A percentile compares a stretch with the other conserved stretches of the same genome.
Conservation (phyloP, 2,113 vertebrate species). For the Albula glossodonta region DNA sequence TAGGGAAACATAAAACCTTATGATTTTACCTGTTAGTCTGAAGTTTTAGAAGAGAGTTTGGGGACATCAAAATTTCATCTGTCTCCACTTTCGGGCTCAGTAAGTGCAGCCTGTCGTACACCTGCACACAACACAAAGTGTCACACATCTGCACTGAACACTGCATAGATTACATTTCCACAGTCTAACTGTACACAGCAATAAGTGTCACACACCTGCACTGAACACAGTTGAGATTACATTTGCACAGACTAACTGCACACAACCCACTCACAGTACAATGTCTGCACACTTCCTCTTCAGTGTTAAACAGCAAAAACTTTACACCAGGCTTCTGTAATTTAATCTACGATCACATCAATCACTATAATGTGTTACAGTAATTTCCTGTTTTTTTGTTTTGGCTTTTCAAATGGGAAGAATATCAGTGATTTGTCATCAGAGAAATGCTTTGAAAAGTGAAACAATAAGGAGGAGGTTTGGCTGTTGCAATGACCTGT, state of each 20-base stretch:
- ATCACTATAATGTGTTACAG: too few relatives aligned
- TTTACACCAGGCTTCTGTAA: too few relatives aligned
- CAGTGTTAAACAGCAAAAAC: too few relatives aligned
- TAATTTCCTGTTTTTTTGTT: too few relatives aligned
- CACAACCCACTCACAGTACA: neutral
- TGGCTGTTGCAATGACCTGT: too few relatives aligned
- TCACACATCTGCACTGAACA: neutral
- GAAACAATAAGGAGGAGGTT: too few relatives aligned
- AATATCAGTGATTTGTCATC: too few relatives aligned
- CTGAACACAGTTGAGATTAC: neutral
- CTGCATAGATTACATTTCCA: neutral
- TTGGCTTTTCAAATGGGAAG: too few relatives aligned
- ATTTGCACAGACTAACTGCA: neutral
- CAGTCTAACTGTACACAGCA: too few relatives aligned
- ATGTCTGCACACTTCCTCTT: neutral
- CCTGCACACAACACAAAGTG: slow-evolving; percentile 60
- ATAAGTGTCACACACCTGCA: neutral
- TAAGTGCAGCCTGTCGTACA: slow-evolving; percentile 86
- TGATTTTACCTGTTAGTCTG: slow-evolving; percentile 70
- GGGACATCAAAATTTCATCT: slow-evolving; percentile 78
- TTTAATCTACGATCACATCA: too few relatives aligned
- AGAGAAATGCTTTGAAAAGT: too few relatives aligned
- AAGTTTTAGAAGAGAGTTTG: slow-evolving; percentile 69
- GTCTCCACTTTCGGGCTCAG: slow-evolving; percentile 75
- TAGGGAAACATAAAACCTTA: neutral